phyloP scores from a whole-genome alignment of 2,888 invertebrate genomes.

The Acanthococcus lagerstroemiae region DNA sequence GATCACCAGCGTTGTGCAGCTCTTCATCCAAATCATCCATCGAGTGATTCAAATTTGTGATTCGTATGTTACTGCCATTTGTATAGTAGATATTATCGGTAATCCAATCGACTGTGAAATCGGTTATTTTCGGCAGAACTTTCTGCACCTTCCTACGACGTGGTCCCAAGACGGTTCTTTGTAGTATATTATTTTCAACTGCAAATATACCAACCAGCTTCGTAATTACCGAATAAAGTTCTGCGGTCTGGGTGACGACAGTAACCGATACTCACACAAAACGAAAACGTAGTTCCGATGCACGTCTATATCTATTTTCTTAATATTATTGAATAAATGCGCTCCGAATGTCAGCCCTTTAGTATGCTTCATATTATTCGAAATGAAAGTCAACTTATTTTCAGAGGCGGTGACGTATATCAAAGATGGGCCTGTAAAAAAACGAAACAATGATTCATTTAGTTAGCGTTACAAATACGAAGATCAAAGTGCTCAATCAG shows the following conservation, averaged over 20 bases:
- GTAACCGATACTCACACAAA: background rate
- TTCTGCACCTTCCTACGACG: too few relatives aligned
- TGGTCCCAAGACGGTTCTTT: background rate
- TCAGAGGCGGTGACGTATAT: slow-evolving; percentile 4
- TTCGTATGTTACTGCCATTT: too few relatives aligned
- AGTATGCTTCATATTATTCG: slow-evolving; percentile 3
- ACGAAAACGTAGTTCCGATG: background rate
- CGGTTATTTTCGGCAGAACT: background rate
- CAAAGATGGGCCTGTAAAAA: background rate
- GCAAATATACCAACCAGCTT: background rate
- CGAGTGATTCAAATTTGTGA: too few relatives aligned
- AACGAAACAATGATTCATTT: background rate
- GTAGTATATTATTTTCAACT: background rate
- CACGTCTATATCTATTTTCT: background rate
- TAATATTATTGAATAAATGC: background rate
- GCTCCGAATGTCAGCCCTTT: background rate
- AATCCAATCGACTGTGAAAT: slow-evolving; percentile 55
- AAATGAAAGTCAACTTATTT: background rate
- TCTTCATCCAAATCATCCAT: too few relatives aligned
- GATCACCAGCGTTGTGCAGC: too few relatives aligned
- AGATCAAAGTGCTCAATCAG: too few relatives aligned
- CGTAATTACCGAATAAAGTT: background rate
- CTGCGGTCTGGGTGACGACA: background rate
- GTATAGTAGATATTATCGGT: slow-evolving; percentile 62
- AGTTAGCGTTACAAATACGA: too few relatives aligned